These are phyloP conservation scores for Tenthredo amoena DNA, from an alignment of 2,888 invertebrate genomes.

Conservation along the genomic window DNA sequence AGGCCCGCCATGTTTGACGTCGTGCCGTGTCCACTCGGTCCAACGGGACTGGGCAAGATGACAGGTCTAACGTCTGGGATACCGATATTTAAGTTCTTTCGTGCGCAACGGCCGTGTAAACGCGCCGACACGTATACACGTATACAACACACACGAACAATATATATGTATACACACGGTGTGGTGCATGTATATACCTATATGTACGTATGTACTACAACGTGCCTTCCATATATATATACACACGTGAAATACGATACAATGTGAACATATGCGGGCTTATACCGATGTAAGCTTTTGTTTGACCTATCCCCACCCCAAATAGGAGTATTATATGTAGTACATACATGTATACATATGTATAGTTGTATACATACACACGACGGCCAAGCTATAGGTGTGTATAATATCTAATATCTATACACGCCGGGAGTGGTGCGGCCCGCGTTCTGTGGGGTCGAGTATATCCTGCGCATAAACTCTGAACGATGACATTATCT, in stretches of 20 bases:
- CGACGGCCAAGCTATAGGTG: background rate
- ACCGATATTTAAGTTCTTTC: slow-evolving; percentile 17
- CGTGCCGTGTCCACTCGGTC: slow-evolving; percentile 75
- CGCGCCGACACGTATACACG: background rate
- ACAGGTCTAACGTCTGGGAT: background rate
- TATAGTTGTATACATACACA: background rate
- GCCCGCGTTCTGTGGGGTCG: no score
- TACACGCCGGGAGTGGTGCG: background rate
- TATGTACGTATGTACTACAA: no score
- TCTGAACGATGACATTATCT: slow-evolving; percentile 4
- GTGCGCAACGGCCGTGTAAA: background rate
- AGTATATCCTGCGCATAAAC: background rate
- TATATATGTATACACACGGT: background rate
- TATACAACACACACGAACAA: background rate
- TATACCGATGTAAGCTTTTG: background rate
- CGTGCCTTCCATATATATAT: no score
- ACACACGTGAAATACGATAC: background rate
- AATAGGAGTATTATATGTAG: no score
- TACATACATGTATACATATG: no score
- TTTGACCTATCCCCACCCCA: background rate
- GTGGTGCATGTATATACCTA: no score
- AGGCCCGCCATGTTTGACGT: slow-evolving; percentile 78
- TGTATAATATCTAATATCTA: background rate
- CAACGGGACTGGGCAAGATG: slow-evolving; percentile 20
- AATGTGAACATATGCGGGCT: background rate